phyloP scores from a whole-genome alignment of 1,140 invertebrate genomes.

The Dendroctonus ponderosae region DNA sequence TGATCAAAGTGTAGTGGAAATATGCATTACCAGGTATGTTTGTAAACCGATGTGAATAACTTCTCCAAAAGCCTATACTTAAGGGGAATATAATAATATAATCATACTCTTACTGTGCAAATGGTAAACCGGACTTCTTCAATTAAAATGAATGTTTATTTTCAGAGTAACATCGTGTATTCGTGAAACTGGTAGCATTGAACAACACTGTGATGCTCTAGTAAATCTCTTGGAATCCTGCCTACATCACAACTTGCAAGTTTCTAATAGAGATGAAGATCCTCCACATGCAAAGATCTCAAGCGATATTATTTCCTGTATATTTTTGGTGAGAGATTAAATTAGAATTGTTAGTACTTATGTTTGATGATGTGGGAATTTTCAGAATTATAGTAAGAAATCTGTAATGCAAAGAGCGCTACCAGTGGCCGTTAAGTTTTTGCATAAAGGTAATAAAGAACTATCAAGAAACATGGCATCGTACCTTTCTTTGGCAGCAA shows the following conservation, averaged over 20 bases:
- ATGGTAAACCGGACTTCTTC: too few species aligned
- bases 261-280: slow-evolving; percentile 76
- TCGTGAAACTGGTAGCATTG: slow-evolving; percentile 83
- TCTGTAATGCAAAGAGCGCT: slow-evolving; percentile 85
- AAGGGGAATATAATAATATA: too few species aligned
- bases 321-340: slow-evolving; percentile 75
- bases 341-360: neutral
- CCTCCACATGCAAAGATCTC: slow-evolving; percentile 95
- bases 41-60: too few species aligned
- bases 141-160: neutral
- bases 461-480: slow-evolving; percentile 85
- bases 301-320: slow-evolving; percentile 88
- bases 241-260: slow-evolving; percentile 82
- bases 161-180: slow-evolving; percentile 78
- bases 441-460: slow-evolving; percentile 87
- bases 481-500: slow-evolving; percentile 89
- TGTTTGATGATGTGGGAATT: slow-evolving; percentile 9
- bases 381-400: slow-evolving; percentile 83
- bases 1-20: slow-evolving; percentile 91
- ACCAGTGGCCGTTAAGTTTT: slow-evolving; percentile 86
- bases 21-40: slow-evolving; percentile 71
- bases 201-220: slow-evolving; percentile 78
- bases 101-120: too few species aligned
- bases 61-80: too few species aligned
- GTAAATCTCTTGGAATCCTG: slow-evolving; percentile 84